A percentile compares a stretch with the other conserved stretches of the same genome.
Evolutionary conservation across 2,888 invertebrate genomes (phyloP).

Genomic region (Eutolmus rufibarbis): DNA sequence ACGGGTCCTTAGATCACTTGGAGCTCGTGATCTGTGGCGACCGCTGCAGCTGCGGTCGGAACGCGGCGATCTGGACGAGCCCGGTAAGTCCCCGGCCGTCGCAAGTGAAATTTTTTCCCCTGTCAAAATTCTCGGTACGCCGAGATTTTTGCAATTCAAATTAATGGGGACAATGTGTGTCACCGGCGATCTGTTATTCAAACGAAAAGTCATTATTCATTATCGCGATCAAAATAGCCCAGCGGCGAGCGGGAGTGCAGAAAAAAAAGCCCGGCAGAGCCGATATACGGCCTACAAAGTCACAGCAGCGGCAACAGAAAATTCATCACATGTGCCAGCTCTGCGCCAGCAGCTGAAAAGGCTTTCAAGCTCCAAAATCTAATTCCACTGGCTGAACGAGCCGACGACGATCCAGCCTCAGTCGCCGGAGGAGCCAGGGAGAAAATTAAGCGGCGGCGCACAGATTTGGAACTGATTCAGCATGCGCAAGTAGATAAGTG

Average conservation of each 20-base stretch:
- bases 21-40: neutral
- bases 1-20: neutral
- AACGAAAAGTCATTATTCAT: slow-evolving; percentile 34
- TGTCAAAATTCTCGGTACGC: slow-evolving; percentile 16
- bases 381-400: neutral
- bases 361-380: neutral
- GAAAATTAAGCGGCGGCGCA: slow-evolving; percentile 27
- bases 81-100: neutral
- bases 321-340: neutral
- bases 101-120: slow-evolving; percentile 13
- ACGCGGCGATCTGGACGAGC: neutral
- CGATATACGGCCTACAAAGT: neutral
- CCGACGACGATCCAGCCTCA: neutral
- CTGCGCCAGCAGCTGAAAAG: neutral
- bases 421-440: neutral
- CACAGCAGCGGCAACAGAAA: neutral
- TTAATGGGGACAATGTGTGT: slow-evolving; percentile 19
- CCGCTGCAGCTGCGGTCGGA: neutral
- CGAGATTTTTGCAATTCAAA: slow-evolving; percentile 34
- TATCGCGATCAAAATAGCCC: slow-evolving; percentile 27
- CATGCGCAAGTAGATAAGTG: slow-evolving; percentile 30
- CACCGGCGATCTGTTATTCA: slow-evolving; percentile 27
- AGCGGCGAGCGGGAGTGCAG: neutral
- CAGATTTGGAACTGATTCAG: slow-evolving; percentile 36
- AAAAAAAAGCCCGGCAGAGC: neutral